phyloP scores from a whole-genome alignment of 1,140 invertebrate species.

The Heliothis virescens region DNA sequence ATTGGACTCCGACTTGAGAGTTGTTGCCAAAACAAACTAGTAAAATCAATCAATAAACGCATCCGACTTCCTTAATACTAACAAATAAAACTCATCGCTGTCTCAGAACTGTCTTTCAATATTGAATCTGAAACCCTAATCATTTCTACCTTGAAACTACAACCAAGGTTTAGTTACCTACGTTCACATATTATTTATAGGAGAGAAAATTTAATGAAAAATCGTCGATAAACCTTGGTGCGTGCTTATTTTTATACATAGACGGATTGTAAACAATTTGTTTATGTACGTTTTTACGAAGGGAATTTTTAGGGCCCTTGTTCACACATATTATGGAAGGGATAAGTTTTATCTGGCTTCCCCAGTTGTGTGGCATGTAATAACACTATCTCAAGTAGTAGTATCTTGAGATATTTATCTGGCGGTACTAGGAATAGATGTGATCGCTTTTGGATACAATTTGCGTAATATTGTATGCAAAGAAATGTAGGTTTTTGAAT shows the following conservation, averaged over 20 bases:
- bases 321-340: slow-evolving; percentile 24
- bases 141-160: neutral
- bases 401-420: neutral
- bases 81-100: too few relatives aligned
- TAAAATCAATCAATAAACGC: too few relatives aligned
- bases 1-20: too few relatives aligned
- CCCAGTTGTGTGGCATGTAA: neutral
- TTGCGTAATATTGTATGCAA: too few relatives aligned
- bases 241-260: neutral
- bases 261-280: neutral
- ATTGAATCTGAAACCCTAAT: neutral
- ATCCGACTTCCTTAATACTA: too few relatives aligned
- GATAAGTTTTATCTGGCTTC: neutral
- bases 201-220: slow-evolving; percentile 13
- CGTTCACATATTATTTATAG: neutral
- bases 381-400: neutral
- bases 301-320: neutral
- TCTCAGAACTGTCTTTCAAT: too few relatives aligned
- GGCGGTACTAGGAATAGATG: neutral
- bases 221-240: neutral
- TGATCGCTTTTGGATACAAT: too few relatives aligned
- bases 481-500: too few relatives aligned
- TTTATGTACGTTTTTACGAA: neutral
- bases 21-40: too few relatives aligned
- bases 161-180: neutral